A percentile compares a stretch with the other conserved stretches of the same genome.
Conservation (phyloP, 2,888 invertebrate species). For the Eulithis prunata region DNA sequence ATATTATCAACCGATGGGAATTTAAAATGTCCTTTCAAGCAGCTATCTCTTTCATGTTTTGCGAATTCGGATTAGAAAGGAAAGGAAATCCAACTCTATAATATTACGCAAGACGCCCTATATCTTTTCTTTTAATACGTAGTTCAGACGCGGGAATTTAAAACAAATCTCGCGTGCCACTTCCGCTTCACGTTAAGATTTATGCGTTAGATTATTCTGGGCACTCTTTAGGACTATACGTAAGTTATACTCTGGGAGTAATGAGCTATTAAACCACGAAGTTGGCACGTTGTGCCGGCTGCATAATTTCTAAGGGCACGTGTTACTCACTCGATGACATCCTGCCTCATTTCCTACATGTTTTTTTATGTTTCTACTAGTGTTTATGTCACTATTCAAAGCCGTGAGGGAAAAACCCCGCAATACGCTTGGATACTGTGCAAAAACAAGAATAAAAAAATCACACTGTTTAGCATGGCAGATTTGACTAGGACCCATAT, state of each 20-base stretch:
- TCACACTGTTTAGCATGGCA: no score
- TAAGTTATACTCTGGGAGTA: slow-evolving; percentile 60
- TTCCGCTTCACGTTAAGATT: slow-evolving; percentile 60
- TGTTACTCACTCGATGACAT: slow-evolving; percentile 49
- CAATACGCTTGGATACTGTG: neutral
- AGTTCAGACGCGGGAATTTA: slow-evolving; percentile 50
- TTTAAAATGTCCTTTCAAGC: neutral
- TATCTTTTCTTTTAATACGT: slow-evolving; percentile 37
- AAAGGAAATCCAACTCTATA: slow-evolving; percentile 12
- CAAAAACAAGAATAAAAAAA: no score
- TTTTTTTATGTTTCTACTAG: slow-evolving; percentile 3
- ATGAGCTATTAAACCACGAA: slow-evolving; percentile 68
- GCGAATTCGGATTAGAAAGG: slow-evolving; percentile 6
- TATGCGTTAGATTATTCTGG: slow-evolving; percentile 63
- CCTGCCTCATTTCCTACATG: slow-evolving; percentile 38
- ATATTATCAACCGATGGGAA: neutral
- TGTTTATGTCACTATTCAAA: neutral
- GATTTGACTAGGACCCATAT: no score
- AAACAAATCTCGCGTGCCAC: slow-evolving; percentile 54
- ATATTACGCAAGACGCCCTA: slow-evolving; percentile 28
- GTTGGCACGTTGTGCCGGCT: slow-evolving; percentile 61
- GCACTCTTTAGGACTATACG: slow-evolving; percentile 57
- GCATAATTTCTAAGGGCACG: slow-evolving; percentile 66
- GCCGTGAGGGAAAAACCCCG: no score
- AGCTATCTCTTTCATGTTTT: neutral